Conservation (phyloP, 2,888 invertebrate genomes). For the Nomada fabriciana region DNA sequence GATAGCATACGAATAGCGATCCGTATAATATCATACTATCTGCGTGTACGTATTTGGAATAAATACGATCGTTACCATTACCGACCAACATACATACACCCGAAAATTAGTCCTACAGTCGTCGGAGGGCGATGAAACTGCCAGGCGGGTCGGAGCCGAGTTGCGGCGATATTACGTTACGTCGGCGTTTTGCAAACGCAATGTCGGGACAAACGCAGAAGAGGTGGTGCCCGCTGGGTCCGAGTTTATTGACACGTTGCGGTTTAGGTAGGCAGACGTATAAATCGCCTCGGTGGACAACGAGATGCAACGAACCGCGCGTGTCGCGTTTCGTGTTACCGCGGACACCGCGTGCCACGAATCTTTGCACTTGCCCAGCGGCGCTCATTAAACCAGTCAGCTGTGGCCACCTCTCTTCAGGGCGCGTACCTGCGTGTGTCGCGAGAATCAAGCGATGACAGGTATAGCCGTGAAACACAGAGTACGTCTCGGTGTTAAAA, state of each 20-base stretch:
- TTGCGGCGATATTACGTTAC: slow-evolving; percentile 33
- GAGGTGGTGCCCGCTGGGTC: slow-evolving; percentile 7
- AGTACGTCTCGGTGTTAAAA: no score
- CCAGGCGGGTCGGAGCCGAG: background rate
- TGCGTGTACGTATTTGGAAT: no score
- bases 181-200: slow-evolving; percentile 30
- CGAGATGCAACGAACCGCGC: slow-evolving; percentile 39
- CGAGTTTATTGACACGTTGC: slow-evolving; percentile 65
- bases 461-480: no score
- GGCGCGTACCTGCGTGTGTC: no score
- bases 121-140: background rate
- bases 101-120: no score
- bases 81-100: no score
- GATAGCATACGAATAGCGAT: no score
- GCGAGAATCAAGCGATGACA: no score
- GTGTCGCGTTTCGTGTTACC: slow-evolving; percentile 60
- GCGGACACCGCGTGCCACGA: slow-evolving; percentile 45
- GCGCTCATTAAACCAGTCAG: no score
- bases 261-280: slow-evolving; percentile 47
- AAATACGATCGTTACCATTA: no score
- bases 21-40: no score
- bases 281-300: slow-evolving; percentile 49
- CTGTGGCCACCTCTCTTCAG: no score
- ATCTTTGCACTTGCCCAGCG: background rate
- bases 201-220: slow-evolving; percentile 35